Evolutionary conservation across 2,888 invertebrate species (phyloP), one percentile per base, ranked within the genome.

Genomic region (Gryllus longicercus): DNA sequence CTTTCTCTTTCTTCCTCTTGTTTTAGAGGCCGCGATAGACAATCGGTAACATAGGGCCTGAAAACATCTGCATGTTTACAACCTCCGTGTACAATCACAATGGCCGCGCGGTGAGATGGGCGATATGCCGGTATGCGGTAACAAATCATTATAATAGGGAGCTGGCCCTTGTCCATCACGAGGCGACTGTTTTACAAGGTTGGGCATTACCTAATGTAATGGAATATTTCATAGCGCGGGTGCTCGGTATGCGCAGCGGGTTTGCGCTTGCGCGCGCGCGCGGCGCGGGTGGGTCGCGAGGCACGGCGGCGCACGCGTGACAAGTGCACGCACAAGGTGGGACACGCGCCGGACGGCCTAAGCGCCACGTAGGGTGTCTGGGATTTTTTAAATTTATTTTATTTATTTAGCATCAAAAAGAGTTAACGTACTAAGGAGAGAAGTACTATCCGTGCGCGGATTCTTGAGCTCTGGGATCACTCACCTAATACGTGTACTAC

Each of bases 1-100:
- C 63, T 16, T n/a, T 63, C 38, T 38, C n/a, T 63, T 63, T 63
- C 63, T 63, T 63, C n/a, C 63, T 63, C 63, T 63, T n/a, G 16
- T 63, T 63, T 63, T 63, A 63, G 63, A 63, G 63, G 38, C 8
- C 63, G 63, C 14, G 63, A 63, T 63, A 63, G 63, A 63, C 63
- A 63, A 63, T 63, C 63, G n/a, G 63, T 63, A n/a, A 63, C 63
- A n/a, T 63, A 63, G 63, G n/a, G n/a, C 63, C 63, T 63, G 63
- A 63, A 63, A 63, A 63, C 63, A 63, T 63, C 63, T 63, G 63
- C 63, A 63, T 63, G 63, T 63, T 63, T 63, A 63, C 63, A 63
- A 63, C 63, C 63, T 14, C 63, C 63, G 63, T 63, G 63, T 63
- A 63, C 12, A 63, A 63, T 63, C 63, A 63, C 63, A 63, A 63